phyloP scores from a whole-genome alignment of 2,888 invertebrate species.

The Clostera curtula region DNA sequence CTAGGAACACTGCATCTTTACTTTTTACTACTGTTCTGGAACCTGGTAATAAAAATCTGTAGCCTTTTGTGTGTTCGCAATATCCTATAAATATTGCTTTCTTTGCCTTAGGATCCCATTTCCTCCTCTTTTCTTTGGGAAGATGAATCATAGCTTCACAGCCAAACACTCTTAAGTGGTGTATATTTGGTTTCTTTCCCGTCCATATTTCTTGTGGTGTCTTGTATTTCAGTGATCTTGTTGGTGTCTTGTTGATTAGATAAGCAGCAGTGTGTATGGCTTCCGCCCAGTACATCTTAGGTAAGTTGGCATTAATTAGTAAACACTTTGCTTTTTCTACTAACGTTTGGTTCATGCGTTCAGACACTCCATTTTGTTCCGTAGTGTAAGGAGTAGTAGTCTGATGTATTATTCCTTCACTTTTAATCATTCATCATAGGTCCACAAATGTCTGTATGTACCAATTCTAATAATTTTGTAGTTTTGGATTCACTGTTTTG shows the following conservation, averaged over 20 bases:
- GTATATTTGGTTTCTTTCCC: background rate
- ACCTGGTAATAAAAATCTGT: background rate
- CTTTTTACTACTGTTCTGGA: background rate
- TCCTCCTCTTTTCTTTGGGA: constrained; percentile 3
- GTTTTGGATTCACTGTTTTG: background rate
- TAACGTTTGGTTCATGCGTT: constrained; percentile 12
- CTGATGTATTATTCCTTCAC: constrained; percentile 17
- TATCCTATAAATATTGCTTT: constrained; percentile 2
- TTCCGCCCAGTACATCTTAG: constrained; percentile 7
- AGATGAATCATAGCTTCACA: constrained; percentile 2
- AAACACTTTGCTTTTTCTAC: constrained; percentile 6
- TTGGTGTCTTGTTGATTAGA: background rate
- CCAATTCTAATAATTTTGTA: background rate
- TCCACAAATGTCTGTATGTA: constrained; percentile 1
- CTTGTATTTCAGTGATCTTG: background rate
- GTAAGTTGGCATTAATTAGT: constrained; percentile 3
- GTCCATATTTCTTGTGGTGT: constrained; percentile 1
- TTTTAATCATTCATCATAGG: background rate
- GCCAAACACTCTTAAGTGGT: constrained; percentile 3
- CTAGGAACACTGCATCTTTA: constrained; percentile 3
- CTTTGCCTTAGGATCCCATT: constrained; percentile 2
- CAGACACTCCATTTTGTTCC: constrained; percentile 27
- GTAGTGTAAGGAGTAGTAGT: constrained; percentile 18
- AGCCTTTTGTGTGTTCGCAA: constrained; percentile 1
- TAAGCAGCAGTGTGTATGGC: constrained; percentile 6